Evolutionary conservation across 1,140 invertebrate species (phyloP), one percentile per base, ranked within the genome.

Genomic region (Leptonema lineaticorne): DNA sequence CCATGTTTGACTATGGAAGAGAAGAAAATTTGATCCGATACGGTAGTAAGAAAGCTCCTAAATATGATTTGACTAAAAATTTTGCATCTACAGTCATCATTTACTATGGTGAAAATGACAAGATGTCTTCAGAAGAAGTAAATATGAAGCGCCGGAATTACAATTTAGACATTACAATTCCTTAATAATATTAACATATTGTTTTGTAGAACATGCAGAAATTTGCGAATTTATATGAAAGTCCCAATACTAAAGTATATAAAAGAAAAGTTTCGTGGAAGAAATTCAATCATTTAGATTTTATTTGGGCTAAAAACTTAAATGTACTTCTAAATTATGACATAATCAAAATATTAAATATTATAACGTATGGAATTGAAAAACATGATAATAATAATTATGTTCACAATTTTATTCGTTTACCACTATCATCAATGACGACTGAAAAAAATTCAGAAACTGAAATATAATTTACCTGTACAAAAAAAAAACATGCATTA

Each of bases 261-360:
- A 74, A 75, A 27, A 79, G 79, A 75, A 71, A 82, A 73, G 79
- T 91, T 7, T 82, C 85, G 0, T 78, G 84, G 60, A 75, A 78
- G 1, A 78, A 85, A 46, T 92, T 89, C 79, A 90, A 87, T 75
- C 88, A 91, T 73, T 82, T 90, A 67, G 89, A 91, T 78, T 91
- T 90, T 79, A 82, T 87, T 67, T 89, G 85, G 80, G 88, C 86
- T 0, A 80, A 82, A n/a, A 83, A 86, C 69, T 79, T 85, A 0
- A 84, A 84, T 69, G 77, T 78, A 68, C 76, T 87, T 11, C 76
- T 90, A 5, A 88, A 90, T 75, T 77, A 59, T 18, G 68, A 72
- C n/a, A 53, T 72, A n/a, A 18, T 72, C 0, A 41, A 57, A 57
- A 22, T 63, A 28, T 28, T 64, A 6, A 26, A 63, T 22, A 45